Base-by-base conservation (phyloP, 2,888 invertebrate species). In the Bibio marci region DNA sequence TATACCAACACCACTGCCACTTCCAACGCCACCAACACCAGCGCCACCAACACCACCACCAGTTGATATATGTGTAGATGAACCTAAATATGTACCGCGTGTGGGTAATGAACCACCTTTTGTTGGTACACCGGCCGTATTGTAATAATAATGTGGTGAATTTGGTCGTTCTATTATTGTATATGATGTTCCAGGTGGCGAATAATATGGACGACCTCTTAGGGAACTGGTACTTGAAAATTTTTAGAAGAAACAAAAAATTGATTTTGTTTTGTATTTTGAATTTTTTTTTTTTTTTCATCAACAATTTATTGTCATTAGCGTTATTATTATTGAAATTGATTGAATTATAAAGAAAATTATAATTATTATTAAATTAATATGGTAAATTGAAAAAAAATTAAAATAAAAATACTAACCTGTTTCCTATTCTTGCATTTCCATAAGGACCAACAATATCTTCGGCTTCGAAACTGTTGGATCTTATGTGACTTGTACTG, bases 151-250 rank as follows among this genome's bases (percentile, higher is more conserved):
- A 56, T 74, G 71, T 49, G 78, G 71, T 39, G 69, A 69, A 60
- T 77, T 77, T 51, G 76, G 76, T 45, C 83, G 68, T 64, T 86
- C 86, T 53, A 86, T 78, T 59, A 86, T 86, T 54, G 86, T 86
- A 63, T 86, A 86, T 42, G 82, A 83, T 47, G 86, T 86, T 45
- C 86, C 86, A 22, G 86, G 86, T 41, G 86, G 86, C 46, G 85
- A 86, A 62, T 85, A 86, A 63, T 86, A 86, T 46, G 78, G 67
- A 35, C 76, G 71, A 46, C 70, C 68, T 49, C 76, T 64, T 40
- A 62, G 47, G 37, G 62, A 62, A 47, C 56, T 62, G 10, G 65
- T 64, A 46, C 64, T 50, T 39, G 26, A 30, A 30, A 14, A 15
- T n/a, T n/a, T n/a, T n/a, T n/a, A n/a, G n/a, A n/a, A n/a, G n/a